These are phyloP conservation scores for Drepana falcataria DNA, from an alignment of 2,888 invertebrate genomes.

Conservation along the genomic window DNA sequence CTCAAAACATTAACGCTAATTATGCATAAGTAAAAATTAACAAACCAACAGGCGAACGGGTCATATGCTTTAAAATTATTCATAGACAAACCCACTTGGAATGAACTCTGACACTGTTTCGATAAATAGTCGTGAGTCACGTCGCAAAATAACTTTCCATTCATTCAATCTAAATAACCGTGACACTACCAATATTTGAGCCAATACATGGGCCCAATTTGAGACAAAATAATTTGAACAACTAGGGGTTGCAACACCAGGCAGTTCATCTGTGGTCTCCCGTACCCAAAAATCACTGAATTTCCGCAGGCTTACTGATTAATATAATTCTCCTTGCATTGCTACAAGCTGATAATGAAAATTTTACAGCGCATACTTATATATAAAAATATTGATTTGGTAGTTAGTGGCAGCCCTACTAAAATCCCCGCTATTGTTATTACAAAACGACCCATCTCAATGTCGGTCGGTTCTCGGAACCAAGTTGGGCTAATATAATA, in stretches of 20 bases:
- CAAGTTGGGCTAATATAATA: slow-evolving; percentile 35
- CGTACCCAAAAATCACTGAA: no score
- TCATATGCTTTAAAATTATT: slow-evolving; percentile 16
- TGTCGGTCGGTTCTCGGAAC: slow-evolving; percentile 67
- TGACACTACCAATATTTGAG: background rate
- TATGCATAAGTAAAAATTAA: slow-evolving; percentile 12
- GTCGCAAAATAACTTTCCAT: slow-evolving; percentile 28
- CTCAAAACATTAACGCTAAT: slow-evolving; percentile 2
- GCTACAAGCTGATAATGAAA: no score
- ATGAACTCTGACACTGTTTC: slow-evolving; percentile 36
- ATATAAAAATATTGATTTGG: slow-evolving; percentile 11
- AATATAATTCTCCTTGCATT: no score
- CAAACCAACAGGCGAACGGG: slow-evolving; percentile 4
- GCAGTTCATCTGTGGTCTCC: no score
- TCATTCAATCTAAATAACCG: slow-evolving; percentile 2
- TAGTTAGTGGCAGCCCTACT: slow-evolving; percentile 43
- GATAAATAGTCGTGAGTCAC: slow-evolving; percentile 28
- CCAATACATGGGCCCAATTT: background rate
- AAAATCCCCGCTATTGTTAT: slow-evolving; percentile 54
- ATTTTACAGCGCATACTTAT: slow-evolving; percentile 1
- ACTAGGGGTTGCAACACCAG: no score
- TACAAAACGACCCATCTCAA: slow-evolving; percentile 77
- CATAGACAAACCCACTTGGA: slow-evolving; percentile 16
- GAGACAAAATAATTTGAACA: no score
- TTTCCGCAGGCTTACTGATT: no score